These are phyloP conservation scores for Brachionus asplanchnoidis DNA, from an alignment of 1,140 invertebrate species.

Conservation along the genomic window DNA sequence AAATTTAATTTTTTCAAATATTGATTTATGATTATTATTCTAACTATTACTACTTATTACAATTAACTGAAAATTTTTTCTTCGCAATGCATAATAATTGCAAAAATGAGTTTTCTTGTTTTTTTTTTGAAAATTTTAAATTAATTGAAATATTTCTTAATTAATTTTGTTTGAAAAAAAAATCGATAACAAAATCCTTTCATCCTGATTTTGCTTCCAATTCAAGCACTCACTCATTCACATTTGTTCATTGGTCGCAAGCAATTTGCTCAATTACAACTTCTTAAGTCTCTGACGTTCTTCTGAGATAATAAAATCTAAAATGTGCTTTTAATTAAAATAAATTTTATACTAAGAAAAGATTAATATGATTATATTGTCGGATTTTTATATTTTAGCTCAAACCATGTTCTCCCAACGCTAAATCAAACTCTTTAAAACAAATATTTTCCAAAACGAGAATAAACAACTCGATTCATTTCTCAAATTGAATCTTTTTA, in stretches of 20 bases:
- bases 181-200: slow-evolving; percentile 5
- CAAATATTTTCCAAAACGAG: neutral
- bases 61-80: neutral
- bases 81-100: slow-evolving; percentile 8
- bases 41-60: slow-evolving; percentile 5
- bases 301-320: neutral
- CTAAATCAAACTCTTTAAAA: neutral
- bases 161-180: slow-evolving; percentile 1
- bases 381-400: neutral
- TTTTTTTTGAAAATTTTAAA: neutral
- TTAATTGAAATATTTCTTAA: neutral
- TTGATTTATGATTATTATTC: slow-evolving; percentile 36
- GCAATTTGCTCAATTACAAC: neutral
- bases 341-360: neutral
- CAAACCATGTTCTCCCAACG: neutral
- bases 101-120: neutral
- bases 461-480: neutral
- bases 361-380: neutral
- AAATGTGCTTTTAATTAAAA: neutral
- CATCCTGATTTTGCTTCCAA: neutral
- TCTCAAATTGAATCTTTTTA: neutral
- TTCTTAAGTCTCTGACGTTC: neutral
- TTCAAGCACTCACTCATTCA: neutral
- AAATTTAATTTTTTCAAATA: slow-evolving; percentile 31
- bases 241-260: neutral